A percentile compares a stretch with the other conserved stretches of the same genome.
Evolutionary conservation across 2,113 vertebrate genomes (phyloP).

Genomic region (Callospermophilus lateralis): DNA sequence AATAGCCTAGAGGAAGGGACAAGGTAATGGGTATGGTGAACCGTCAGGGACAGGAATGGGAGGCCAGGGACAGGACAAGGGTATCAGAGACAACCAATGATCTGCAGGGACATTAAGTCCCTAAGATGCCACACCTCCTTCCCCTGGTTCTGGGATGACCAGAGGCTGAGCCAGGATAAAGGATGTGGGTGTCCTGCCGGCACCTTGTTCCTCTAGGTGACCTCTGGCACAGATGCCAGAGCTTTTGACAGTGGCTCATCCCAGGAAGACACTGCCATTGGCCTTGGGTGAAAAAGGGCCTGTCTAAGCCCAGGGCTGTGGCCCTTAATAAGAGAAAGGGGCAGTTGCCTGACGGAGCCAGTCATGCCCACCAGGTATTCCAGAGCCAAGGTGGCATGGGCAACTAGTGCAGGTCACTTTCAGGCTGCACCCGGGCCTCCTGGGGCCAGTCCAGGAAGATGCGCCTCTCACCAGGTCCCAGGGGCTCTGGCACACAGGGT

Average conservation of each 20-base stretch:
- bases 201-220: background rate
- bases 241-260: fast-evolving
- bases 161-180: too few species aligned
- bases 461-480: background rate
- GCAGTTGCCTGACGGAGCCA: background rate
- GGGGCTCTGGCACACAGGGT: background rate
- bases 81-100: fast-evolving
- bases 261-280: fast-evolving
- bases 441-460: fast-evolving
- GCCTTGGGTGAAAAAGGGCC: fast-evolving
- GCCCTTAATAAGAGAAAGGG: background rate
- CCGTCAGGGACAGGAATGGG: too few species aligned
- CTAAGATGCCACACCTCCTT: fast-evolving
- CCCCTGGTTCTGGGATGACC: too few species aligned
- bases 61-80: too few species aligned
- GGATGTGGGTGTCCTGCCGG: too few species aligned
- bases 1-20: too few species aligned
- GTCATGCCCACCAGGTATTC: fast-evolving
- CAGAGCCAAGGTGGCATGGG: fast-evolving
- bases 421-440: fast-evolving
- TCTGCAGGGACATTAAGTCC: fast-evolving
- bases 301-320: background rate
- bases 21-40: fast-evolving
- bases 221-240: fast-evolving
- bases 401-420: fast-evolving